A percentile compares a stretch with the other conserved stretches of the same genome.
Evolutionary conservation across 2,888 invertebrate species (phyloP).

Genomic region (Allacma fusca): DNA sequence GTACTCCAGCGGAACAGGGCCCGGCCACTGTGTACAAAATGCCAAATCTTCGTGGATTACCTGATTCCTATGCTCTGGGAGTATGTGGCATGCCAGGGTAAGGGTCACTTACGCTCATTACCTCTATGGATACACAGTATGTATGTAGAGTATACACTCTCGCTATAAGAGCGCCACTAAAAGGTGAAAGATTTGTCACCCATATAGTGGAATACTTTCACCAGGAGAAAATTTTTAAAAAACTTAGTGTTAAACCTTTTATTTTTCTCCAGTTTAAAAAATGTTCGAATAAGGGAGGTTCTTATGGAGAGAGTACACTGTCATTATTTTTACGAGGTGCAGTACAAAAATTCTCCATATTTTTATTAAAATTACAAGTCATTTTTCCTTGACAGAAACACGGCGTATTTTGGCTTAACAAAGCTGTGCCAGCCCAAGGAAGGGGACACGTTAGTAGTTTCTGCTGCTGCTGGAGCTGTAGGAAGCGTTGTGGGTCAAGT

Average conservation of each 20-base stretch:
- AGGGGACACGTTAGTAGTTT: conserved; percentile 77
- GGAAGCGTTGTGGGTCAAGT: conserved; percentile 81
- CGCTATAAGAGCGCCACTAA: too few relatives aligned
- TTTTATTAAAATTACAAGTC: background rate
- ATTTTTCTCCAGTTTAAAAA: too few relatives aligned
- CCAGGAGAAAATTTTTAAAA: too few relatives aligned
- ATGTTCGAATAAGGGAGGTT: too few relatives aligned
- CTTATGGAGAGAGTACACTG: too few relatives aligned
- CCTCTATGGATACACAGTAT: too few relatives aligned
- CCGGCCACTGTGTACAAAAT: conserved; percentile 62
- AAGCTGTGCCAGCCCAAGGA: conserved; percentile 75
- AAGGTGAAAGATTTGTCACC: too few relatives aligned
- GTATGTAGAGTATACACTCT: too few relatives aligned
- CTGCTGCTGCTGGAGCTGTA: conserved; percentile 77
- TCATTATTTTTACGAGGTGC: too few relatives aligned
- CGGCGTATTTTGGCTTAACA: conserved; percentile 78
- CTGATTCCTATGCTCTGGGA: conserved; percentile 69
- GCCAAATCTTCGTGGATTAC: conserved; percentile 70
- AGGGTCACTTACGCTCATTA: background rate
- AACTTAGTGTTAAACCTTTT: too few relatives aligned
- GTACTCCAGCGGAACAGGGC: conserved; percentile 46
- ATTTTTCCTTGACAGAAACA: conserved; percentile 68
- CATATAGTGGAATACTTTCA: too few relatives aligned
- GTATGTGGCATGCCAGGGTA: conserved; percentile 58
- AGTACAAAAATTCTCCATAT: too few relatives aligned